Conservation (phyloP, 2,888 invertebrate genomes). For the Halictus quadricinctus region DNA sequence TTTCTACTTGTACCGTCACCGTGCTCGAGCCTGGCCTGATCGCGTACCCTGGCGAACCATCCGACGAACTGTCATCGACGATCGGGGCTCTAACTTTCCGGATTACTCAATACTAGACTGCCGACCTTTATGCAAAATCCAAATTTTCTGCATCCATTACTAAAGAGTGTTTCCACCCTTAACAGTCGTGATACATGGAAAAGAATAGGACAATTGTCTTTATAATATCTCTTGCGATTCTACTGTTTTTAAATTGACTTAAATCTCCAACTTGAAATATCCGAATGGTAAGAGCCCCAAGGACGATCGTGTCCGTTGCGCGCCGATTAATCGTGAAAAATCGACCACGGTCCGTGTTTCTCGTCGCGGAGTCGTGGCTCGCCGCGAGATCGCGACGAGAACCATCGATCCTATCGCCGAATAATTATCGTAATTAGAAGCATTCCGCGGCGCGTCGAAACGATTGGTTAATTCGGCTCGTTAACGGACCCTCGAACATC, state of each 20-base stretch:
- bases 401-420: conserved; percentile 14
- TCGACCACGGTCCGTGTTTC: neutral
- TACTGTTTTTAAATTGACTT: neutral
- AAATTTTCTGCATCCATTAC: neutral
- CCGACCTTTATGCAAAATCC: neutral
- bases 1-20: conserved; percentile 73
- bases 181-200: neutral
- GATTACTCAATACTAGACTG: neutral
- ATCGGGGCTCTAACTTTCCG: neutral
- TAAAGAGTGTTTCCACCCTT: neutral
- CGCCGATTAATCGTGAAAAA: neutral
- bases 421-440: conserved; percentile 30
- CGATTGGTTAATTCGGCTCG: conserved; percentile 39
- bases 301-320: neutral
- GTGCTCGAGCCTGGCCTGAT: conserved; percentile 62
- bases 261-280: no score
- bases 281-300: neutral
- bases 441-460: conserved; percentile 34
- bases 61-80: neutral
- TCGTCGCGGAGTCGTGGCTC: neutral
- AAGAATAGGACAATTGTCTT: neutral
- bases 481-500: conserved; percentile 35
- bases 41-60: conserved; percentile 17
- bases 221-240: neutral
- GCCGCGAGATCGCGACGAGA: neutral